A percentile compares a stretch with the other conserved stretches of the same genome.
Conservation (phyloP, 2,797 vertebrate genomes). For the Carcharodon carcharias region DNA sequence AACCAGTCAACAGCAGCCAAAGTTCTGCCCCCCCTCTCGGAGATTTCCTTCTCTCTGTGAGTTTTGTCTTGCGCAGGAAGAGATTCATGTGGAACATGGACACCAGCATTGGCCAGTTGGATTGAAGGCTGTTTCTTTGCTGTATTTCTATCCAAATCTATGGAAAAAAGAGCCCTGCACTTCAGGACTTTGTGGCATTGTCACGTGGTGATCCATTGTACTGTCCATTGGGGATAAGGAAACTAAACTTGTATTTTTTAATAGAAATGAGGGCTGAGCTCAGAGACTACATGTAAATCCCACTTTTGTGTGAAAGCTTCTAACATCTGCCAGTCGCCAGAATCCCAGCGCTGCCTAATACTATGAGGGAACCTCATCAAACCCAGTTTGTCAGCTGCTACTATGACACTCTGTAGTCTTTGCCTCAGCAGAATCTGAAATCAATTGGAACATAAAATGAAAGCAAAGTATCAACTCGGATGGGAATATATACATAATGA, state of each 20-base stretch:
- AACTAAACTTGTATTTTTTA: not conserved
- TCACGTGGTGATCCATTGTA: not conserved
- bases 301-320: not conserved
- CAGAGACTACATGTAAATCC: not conserved
- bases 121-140: not conserved
- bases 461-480: not conserved
- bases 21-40: not conserved
- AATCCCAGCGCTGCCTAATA: not conserved
- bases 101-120: not conserved
- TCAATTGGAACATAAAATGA: not conserved
- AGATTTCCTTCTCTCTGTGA: not conserved
- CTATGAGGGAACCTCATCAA: not conserved
- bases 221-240: not conserved
- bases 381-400: not conserved
- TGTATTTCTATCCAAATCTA: not conserved
- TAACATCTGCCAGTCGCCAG: not conserved
- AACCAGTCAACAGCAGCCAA: not conserved
- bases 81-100: not conserved
- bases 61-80: not conserved
- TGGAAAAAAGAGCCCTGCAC: not conserved
- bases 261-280: not conserved
- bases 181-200: not conserved
- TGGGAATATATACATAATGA: not conserved
- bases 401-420: not conserved
- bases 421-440: not conserved